These are phyloP conservation scores for Sardinella longiceps DNA, from an alignment of 2,797 vertebrate species.

Conservation along the genomic window DNA sequence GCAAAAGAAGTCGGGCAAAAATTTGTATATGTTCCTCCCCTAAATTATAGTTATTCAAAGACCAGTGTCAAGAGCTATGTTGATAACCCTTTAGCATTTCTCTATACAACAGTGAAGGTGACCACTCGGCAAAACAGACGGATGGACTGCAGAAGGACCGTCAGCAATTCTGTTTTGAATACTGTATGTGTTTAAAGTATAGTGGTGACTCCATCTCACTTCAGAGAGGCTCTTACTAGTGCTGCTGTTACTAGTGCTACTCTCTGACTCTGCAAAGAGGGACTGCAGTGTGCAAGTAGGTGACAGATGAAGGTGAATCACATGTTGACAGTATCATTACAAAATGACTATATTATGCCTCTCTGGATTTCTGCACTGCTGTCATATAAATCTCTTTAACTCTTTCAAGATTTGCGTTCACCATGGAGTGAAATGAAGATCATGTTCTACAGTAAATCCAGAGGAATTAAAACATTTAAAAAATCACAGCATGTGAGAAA, in stretches of 20 bases:
- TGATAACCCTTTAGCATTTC: neutral
- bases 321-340: neutral
- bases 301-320: slow-evolving; percentile 4
- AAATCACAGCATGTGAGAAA: slow-evolving; percentile 15
- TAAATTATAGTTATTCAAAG: neutral
- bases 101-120: neutral
- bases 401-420: neutral
- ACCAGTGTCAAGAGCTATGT: no score
- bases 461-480: slow-evolving; percentile 32
- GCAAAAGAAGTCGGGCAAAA: neutral
- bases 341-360: neutral
- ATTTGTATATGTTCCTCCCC: neutral
- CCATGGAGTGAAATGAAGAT: neutral
- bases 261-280: neutral
- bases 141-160: neutral
- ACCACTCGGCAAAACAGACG: neutral
- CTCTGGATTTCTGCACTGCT: neutral
- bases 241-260: no score
- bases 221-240: neutral
- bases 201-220: neutral
- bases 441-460: slow-evolving; percentile 38
- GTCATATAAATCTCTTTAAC: neutral
- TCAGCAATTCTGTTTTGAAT: neutral
- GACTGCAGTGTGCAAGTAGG: neutral
- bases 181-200: neutral